Percentiles rank a stretch among this genome's conserved stretches.
Evolutionary conservation across 1,140 invertebrate genomes (phyloP).

Genomic region (Orius laevigatus): DNA sequence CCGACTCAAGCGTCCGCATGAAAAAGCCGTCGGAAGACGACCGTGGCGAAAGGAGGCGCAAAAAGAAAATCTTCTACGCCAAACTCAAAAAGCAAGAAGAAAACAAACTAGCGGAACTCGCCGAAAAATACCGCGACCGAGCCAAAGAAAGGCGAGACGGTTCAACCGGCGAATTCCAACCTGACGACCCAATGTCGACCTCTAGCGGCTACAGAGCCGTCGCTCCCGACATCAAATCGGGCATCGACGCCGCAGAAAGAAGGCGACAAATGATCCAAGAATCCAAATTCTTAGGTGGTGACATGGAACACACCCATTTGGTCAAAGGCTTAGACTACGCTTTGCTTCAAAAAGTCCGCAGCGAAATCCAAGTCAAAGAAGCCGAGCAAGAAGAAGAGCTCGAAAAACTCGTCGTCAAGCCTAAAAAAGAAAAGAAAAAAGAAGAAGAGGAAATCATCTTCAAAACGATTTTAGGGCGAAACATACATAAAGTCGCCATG

Average conservation of each 20-base stretch:
- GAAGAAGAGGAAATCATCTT: conserved; percentile 63
- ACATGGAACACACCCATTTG: conserved; percentile 99
- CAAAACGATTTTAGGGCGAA: conserved; percentile 58
- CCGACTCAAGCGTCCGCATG: conserved; percentile 20
- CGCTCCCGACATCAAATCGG: conserved; percentile 84
- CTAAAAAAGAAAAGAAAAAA: conserved; percentile 33
- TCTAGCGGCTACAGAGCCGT: conserved; percentile 87
- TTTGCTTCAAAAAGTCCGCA: conserved; percentile 85
- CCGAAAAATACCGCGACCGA: conserved; percentile 84
- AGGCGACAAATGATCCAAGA: conserved; percentile 93
- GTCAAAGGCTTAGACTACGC: conserved; percentile 99
- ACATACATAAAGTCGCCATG: conserved; percentile 41
- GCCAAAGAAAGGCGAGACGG: conserved; percentile 89
- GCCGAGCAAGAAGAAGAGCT: conserved; percentile 71
- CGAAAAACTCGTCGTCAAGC: conserved; percentile 45
- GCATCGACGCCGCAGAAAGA: conserved; percentile 86
- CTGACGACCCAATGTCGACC: conserved; percentile 70
- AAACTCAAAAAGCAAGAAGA: conserved; percentile 91
- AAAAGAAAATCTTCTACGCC: conserved; percentile 83
- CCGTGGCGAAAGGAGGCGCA: conserved; percentile 52
- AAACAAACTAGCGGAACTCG: conserved; percentile 86
- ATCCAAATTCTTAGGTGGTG: conserved; percentile 99
- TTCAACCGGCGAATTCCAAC: conserved; percentile 57
- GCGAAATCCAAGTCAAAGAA: conserved; percentile 66
- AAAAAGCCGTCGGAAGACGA: conserved; percentile 31